Base-by-base conservation (phyloP, 2,113 vertebrate species). In the Pionites leucogaster region DNA sequence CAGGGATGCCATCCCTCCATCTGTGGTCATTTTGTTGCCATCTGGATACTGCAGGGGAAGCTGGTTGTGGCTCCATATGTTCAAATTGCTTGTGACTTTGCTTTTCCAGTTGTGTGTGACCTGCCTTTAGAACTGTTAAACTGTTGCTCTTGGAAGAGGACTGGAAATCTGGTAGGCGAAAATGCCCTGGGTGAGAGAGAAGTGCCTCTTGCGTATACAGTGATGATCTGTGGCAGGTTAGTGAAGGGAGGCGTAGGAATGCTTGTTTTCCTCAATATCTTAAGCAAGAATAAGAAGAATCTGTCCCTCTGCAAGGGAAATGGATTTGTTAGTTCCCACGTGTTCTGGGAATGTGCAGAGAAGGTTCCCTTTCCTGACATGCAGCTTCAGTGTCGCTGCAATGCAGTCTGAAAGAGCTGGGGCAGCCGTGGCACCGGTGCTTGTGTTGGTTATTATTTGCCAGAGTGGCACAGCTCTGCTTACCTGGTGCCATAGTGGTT, bases 361-460 rank as follows among this genome's bases (percentile, higher is more conserved):
- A 57, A 27, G 41, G 47, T 49, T 87, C 19, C 24, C 12, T 41
- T 37, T 67, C 23, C 41, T 71, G 29, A 37, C 10, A 1, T 4
- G 15, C 0, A 4, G n/a, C 47, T 79, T 53, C 16, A 9, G 65
- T 22, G 2, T 31, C 12, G 1, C 27, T 7, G 3, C 16, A 4
- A 2, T 4, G 29, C 29, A 5, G 7, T 41, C 46, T 11, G 57
- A n/a, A 50, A 22, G 69, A 59, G 27, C 68, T 16, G 60, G 28
- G 69, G 39, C 92, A 27, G 44, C 33, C 33, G 15, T 6, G 0
- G 52, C 41, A 2, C 28, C 17, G 31, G 27, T 7, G 2, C 18
- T 17, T 2, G 1, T 6, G 1, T 41, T 18, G n/a, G 25, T 39
- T 24, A 0, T 29, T 23, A 13, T 28, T 86, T 65, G 57, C 29